Percentiles rank a stretch among this genome's conserved stretches.
These are phyloP conservation scores for Pocillopora meandrina DNA, from an alignment of 92 coral and sea anemone genomes.

Conservation along the genomic window DNA sequence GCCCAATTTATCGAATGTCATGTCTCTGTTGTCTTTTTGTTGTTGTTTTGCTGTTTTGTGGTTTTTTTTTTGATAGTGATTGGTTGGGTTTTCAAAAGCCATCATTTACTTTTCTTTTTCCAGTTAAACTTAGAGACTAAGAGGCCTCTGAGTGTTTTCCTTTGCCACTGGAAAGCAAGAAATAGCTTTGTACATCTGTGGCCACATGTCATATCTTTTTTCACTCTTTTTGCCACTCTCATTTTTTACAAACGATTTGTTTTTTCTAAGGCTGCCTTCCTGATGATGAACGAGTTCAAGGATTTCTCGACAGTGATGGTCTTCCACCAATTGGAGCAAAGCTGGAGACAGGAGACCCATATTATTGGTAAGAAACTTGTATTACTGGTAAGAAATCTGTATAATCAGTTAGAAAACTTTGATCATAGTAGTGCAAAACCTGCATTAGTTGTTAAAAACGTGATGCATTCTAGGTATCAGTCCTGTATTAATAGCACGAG, in stretches of 20 bases:
- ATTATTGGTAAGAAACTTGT: conserved; percentile 65
- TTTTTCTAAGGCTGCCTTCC: conserved; percentile 64
- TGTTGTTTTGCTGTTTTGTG: too few species aligned
- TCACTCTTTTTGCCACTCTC: neutral
- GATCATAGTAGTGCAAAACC: conserved; percentile 42
- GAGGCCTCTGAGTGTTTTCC: too few species aligned
- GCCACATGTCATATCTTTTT: too few species aligned
- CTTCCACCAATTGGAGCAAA: conserved; percentile 90
- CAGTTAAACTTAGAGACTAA: too few species aligned
- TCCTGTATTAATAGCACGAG: too few species aligned
- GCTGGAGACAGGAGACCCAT: conserved; percentile 84
- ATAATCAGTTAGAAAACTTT: neutral
- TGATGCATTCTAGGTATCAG: neutral
- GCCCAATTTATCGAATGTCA: too few species aligned
- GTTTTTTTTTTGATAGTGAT: too few species aligned
- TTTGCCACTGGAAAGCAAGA: too few species aligned
- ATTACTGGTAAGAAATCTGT: conserved; percentile 55
- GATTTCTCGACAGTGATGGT: conserved; percentile 86
- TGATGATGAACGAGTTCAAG: conserved; percentile 74
- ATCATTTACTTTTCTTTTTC: too few species aligned
- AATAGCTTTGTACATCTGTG: too few species aligned
- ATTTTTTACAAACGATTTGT: neutral
- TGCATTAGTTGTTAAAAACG: neutral
- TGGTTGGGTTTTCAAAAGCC: too few species aligned
- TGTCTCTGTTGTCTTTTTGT: too few species aligned